Base-by-base conservation (phyloP, 92 coral and sea anemone genomes). In the Palythoa caribaeorum region DNA sequence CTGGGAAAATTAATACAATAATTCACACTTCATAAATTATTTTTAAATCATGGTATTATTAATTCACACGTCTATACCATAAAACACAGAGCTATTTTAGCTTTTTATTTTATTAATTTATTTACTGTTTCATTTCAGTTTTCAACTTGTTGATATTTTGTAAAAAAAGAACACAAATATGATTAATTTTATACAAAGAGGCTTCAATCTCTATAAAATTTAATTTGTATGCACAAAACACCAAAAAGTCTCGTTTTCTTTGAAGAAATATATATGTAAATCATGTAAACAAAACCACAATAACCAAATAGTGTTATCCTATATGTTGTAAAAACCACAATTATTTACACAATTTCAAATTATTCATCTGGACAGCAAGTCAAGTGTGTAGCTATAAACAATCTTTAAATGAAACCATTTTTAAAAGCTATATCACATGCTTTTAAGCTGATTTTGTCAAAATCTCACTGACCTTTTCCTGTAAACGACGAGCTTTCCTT, bases 401-500 rank as follows among this genome's bases (percentile, higher is more conserved):
- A 65, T 65, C 71, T 65, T 65, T 65, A 65, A 65, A 65, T 65
- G 36, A 65, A 65, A 65, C 71, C 11, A n/a, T n/a, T n/a, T 65
- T 65, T 19, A 55, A 55, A 55, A 55, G 62, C 62, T 17, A 55
- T 55, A 65, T 65, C 71, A 65, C 71, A 65, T 65, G 71, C 62
- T 65, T 65, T 65, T 65, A 65, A 65, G 71, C 28, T 65, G 71
- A 65, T 65, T 65, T 65, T 65, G 35, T 65, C 71, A 65, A 65
- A 65, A 65, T n/a, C 37, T 65, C 71, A 65, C 71, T 65, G 71
- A 65, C 71, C 71, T 65, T 65, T n/a, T 65, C 71, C 37, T 65
- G 71, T 65, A 65, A 65, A 65, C 71, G 71, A 65, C 71, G 71
- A 65, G 71, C 71, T 65, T 65, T 65, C 71, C 37, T 65, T 21